phyloP scores from a whole-genome alignment of 2,888 invertebrate species.

The Agriopis leucophaearia region DNA sequence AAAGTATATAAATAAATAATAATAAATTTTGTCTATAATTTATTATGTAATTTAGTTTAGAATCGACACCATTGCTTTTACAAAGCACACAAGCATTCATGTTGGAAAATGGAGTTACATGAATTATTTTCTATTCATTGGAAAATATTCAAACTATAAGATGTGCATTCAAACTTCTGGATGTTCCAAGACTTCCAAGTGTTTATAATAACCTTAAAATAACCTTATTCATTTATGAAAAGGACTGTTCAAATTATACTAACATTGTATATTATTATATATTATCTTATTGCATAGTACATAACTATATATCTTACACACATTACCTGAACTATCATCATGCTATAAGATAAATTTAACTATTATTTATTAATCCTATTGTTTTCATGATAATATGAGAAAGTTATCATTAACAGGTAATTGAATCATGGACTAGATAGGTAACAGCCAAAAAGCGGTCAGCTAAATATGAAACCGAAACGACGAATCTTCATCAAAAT shows the following conservation, averaged over 20 bases:
- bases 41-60: too few species aligned
- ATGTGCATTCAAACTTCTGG: background rate
- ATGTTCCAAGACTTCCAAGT: slow-evolving; percentile 32
- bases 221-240: slow-evolving; percentile 52
- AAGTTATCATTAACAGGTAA: too few species aligned
- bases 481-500: too few species aligned
- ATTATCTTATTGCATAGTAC: slow-evolving; percentile 46
- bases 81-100: background rate
- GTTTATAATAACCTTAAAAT: slow-evolving; percentile 37
- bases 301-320: slow-evolving; percentile 7
- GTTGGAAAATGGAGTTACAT: background rate
- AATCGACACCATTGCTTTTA: too few species aligned
- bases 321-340: slow-evolving; percentile 2
- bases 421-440: too few species aligned
- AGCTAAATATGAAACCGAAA: too few species aligned
- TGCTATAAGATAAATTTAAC: too few species aligned
- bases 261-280: slow-evolving; percentile 52
- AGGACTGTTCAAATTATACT: slow-evolving; percentile 61
- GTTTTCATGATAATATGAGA: too few species aligned
- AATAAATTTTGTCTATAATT: background rate
- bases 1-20: background rate
- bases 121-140: background rate
- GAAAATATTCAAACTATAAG: background rate
- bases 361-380: too few species aligned
- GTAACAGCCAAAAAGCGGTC: too few species aligned